Percentiles rank a stretch among this genome's conserved stretches.
phyloP scores from a whole-genome alignment of 2,113 vertebrate species.

The Prietella phreatophila region DNA sequence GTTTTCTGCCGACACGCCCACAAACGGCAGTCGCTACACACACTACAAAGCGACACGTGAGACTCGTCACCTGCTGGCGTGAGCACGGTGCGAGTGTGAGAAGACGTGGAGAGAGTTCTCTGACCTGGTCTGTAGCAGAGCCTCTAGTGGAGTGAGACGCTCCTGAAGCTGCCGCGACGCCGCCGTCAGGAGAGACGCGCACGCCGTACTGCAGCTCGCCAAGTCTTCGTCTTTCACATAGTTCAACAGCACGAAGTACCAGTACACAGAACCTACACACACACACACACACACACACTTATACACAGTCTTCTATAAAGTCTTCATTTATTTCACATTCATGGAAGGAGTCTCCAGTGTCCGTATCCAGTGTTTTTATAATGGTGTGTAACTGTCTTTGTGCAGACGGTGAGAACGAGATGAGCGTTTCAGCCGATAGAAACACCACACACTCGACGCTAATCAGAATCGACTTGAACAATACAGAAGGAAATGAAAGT shows the following conservation, averaged over 20 bases:
- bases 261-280: constrained; percentile 90
- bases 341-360: background rate
- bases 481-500: background rate
- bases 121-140: constrained; percentile 93
- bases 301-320: background rate
- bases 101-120: background rate
- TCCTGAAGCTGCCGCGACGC: constrained; percentile 94
- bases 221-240: constrained; percentile 98
- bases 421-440: background rate
- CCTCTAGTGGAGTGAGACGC: constrained; percentile 92
- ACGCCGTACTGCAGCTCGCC: constrained; percentile 90
- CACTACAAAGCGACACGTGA: background rate
- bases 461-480: background rate
- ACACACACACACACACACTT: constrained; percentile 7
- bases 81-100: background rate
- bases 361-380: background rate
- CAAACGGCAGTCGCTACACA: background rate
- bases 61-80: background rate
- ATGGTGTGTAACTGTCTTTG: background rate
- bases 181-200: constrained; percentile 88
- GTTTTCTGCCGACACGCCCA: background rate
- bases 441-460: background rate
- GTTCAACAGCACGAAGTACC: constrained; percentile 98
- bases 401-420: too few species aligned
- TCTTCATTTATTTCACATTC: background rate